Base-by-base conservation (phyloP, 2,888 invertebrate genomes). In the Phengaris arion region DNA sequence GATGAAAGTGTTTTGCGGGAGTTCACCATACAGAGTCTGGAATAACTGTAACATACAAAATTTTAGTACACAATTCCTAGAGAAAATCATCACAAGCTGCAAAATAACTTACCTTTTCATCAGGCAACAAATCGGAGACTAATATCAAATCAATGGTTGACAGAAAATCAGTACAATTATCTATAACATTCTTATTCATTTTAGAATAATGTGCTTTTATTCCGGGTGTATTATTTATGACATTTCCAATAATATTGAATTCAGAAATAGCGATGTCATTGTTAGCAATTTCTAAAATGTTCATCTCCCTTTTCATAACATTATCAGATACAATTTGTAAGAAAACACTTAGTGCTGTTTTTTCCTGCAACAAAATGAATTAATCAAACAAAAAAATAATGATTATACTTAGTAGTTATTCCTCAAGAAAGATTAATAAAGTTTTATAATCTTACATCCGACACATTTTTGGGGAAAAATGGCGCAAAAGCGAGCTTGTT, bases 301-400 rank as follows among this genome's bases (percentile, higher is more conserved):
- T 82, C 6, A 84, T 78, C 0, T 75, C 51, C 2, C 79, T 77
- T 76, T 82, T 84, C 57, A 81, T 82, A 4, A 83, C 68, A 77
- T 85, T 85, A 78, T 86, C 85, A 54, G 81, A 79, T 9, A 85
- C 80, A 12, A 84, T 82, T 85, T 86, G 86, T 45, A 84, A 52
- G 70, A 78, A 82, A 0, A 81, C 74, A 74, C 80, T 78, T 3
- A 84, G 15, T 2, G 81, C 79, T 6, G 80, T 79, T 54, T 76
- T 68, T 48, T 82, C 75, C 85, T 86, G 79, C 59, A 81, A 80
- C 75, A 15, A 13, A 54, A 77, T 7, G 35, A 54, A 5, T 0
- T 48, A 48, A 48, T 48, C 48, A 8, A 48, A 48, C 48, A 48
- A 48, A 8, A 22, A 3, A 48, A 3, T n/a, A n/a, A 6, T 48